A percentile compares a stretch with the other conserved stretches of the same genome.
Evolutionary conservation across 2,888 invertebrate species (phyloP).

Genomic region (Perizoma affinitatum): DNA sequence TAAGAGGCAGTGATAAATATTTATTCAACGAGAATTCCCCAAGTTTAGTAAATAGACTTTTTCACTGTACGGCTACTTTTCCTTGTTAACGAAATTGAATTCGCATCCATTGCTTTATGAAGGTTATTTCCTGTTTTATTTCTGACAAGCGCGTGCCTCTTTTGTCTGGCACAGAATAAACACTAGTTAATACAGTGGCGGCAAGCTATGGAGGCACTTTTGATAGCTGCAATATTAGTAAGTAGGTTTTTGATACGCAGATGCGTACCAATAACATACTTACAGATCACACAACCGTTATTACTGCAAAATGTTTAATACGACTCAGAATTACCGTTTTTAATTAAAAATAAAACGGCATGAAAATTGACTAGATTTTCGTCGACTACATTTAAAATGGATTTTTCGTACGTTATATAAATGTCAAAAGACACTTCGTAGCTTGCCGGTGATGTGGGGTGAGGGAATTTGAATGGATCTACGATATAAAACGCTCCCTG

Average conservation of each 20-base stretch:
- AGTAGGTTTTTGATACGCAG: too few species aligned
- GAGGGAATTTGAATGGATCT: conserved; percentile 35
- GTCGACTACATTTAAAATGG: too few species aligned
- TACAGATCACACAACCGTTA: too few species aligned
- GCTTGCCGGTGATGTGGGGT: conserved; percentile 2
- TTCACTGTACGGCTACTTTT: conserved; percentile 55
- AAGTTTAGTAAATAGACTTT: conserved; percentile 37
- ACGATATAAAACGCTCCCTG: conserved; percentile 26
- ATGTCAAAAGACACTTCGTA: neutral
- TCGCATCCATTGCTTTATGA: conserved; percentile 67
- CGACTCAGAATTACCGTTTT: too few species aligned
- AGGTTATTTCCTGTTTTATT: conserved; percentile 60
- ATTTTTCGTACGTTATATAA: neutral
- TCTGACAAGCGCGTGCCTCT: conserved; percentile 38
- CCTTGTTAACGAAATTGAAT: conserved; percentile 74
- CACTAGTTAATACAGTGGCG: conserved; percentile 1
- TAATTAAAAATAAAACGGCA: too few species aligned
- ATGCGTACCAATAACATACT: too few species aligned
- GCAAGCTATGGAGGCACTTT: neutral
- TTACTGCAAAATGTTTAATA: too few species aligned
- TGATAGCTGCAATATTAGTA: neutral
- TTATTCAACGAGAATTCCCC: conserved; percentile 34
- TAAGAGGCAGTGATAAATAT: conserved; percentile 31
- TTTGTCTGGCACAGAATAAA: conserved; percentile 18
- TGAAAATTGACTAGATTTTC: too few species aligned